Evolutionary conservation across 2,888 invertebrate genomes (phyloP).

Genomic region (Phyllotreta striolata): DNA sequence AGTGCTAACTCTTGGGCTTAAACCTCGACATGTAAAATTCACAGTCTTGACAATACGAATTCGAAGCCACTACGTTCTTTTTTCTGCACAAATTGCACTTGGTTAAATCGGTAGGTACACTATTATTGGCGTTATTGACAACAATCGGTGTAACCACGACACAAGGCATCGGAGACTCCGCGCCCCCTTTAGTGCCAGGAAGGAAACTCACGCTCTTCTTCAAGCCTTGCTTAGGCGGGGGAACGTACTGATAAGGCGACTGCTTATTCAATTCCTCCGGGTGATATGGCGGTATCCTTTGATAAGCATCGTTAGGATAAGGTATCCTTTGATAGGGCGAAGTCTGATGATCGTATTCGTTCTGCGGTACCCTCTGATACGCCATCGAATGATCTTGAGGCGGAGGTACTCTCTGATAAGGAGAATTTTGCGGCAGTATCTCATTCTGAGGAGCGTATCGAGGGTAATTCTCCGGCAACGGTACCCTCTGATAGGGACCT

Average conservation of each 20-base stretch:
- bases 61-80: constrained; percentile 78
- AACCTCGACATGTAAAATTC: constrained; percentile 91
- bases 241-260: constrained; percentile 71
- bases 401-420: constrained; percentile 51
- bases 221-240: constrained; percentile 67
- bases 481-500: constrained; percentile 5
- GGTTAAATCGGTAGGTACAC: constrained; percentile 64
- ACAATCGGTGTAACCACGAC: constrained; percentile 58
- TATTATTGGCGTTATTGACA: constrained; percentile 58
- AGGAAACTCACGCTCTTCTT: constrained; percentile 79
- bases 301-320: constrained; percentile 48
- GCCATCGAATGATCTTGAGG: constrained; percentile 39
- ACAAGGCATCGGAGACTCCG: constrained; percentile 53
- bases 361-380: constrained; percentile 25
- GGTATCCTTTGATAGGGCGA: constrained; percentile 51
- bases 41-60: constrained; percentile 88
- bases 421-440: constrained; percentile 33
- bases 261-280: constrained; percentile 48
- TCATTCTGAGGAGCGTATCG: constrained; percentile 8
- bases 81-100: constrained; percentile 89
- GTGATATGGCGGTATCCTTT: constrained; percentile 53
- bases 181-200: constrained; percentile 74
- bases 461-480: constrained; percentile 5
- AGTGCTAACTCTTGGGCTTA: constrained; percentile 57
- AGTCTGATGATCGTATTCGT: constrained; percentile 41